Evolutionary conservation across 2,888 invertebrate genomes (phyloP).

Genomic region (Miltochrista miniata): DNA sequence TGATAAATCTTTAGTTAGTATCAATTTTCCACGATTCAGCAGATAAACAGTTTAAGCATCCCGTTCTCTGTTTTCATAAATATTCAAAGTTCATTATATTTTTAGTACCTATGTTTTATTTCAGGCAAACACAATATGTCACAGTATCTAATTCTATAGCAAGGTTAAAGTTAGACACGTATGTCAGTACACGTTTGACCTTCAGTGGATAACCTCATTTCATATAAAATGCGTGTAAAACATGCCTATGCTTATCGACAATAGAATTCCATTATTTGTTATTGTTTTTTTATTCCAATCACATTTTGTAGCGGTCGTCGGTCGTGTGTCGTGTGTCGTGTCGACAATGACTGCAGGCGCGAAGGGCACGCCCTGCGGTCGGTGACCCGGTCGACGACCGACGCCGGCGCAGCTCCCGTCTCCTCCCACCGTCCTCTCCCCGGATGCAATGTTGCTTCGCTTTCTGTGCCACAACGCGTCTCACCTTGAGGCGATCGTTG

Average conservation of each 20-base stretch:
- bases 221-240: background rate
- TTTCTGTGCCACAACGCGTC: slow-evolving; percentile 30
- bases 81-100: no score
- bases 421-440: slow-evolving; percentile 7
- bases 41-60: no score
- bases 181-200: background rate
- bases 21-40: no score
- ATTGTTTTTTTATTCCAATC: slow-evolving; percentile 13
- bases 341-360: slow-evolving; percentile 32
- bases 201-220: background rate
- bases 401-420: slow-evolving; percentile 45
- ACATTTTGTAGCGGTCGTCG: slow-evolving; percentile 33
- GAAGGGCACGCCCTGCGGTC: slow-evolving; percentile 59
- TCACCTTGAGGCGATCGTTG: slow-evolving; percentile 37
- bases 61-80: no score
- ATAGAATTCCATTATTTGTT: slow-evolving; percentile 13
- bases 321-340: no score
- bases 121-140: slow-evolving; percentile 5
- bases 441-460: slow-evolving; percentile 19
- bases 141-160: background rate
- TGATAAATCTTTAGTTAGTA: no score
- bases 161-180: slow-evolving; percentile 2
- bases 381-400: slow-evolving; percentile 57
- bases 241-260: background rate
- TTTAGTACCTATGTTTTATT: no score